Evolutionary conservation across 2,113 vertebrate genomes (phyloP).

Genomic region (Petaurus breviceps): DNA sequence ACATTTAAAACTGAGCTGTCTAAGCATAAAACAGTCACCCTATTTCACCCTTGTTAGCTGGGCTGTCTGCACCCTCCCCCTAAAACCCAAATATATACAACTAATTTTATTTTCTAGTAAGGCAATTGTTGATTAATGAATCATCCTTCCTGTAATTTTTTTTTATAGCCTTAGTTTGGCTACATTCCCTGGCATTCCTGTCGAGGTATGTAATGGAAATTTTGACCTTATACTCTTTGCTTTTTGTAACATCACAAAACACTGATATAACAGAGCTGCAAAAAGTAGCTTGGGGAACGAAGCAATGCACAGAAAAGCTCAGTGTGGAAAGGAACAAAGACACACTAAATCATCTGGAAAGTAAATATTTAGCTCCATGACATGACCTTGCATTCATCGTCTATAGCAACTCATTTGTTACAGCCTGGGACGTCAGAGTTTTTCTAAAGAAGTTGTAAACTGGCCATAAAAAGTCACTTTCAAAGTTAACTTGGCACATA

Average conservation of each 20-base stretch:
- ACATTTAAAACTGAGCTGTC: conserved; percentile 49
- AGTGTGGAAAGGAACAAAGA: conserved; percentile 77
- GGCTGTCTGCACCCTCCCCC: conserved; percentile 49
- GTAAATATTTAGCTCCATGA: conserved; percentile 82
- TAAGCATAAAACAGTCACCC: conserved; percentile 60
- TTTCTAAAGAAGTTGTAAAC: conserved; percentile 66
- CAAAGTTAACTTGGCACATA: conserved; percentile 72
- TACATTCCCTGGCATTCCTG: conserved; percentile 86
- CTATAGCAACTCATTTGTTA: conserved; percentile 76
- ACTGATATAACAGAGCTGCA: conserved; percentile 80
- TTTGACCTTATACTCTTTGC: conserved; percentile 83
- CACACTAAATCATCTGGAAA: conserved; percentile 78
- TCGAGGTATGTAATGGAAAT: conserved; percentile 87
- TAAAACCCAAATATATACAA: conserved; percentile 76
- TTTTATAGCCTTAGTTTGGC: conserved; percentile 86
- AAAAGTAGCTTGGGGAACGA: conserved; percentile 77
- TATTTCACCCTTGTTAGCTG: conserved; percentile 51
- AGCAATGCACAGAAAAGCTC: conserved; percentile 71
- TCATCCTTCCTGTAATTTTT: conserved; percentile 88
- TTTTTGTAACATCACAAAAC: conserved; percentile 86
- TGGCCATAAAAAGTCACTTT: conserved; percentile 68
- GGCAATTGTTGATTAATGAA: conserved; percentile 86
- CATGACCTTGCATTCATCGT: conserved; percentile 74
- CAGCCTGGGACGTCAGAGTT: conserved; percentile 74
- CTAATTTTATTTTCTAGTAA: conserved; percentile 80